Base-by-base conservation (phyloP, 2,797 vertebrate species). In the Artibeus jamaicensis region DNA sequence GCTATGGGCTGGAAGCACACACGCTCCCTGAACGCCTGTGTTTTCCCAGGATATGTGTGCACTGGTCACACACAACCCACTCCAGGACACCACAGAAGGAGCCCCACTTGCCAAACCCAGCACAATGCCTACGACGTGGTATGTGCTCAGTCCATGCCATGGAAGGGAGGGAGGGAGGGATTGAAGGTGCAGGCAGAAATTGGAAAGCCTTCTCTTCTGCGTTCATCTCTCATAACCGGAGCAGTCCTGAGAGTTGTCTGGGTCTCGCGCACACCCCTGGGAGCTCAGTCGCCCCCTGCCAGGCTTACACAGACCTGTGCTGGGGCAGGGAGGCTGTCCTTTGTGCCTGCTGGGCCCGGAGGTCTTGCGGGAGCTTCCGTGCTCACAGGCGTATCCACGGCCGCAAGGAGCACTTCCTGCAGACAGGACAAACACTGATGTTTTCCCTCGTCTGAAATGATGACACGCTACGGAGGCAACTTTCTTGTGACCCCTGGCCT, bases 281-380 rank as follows among this genome's bases (percentile, higher is more conserved):
- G n/a, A 10, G 5, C 16, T 46, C 26, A 24, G 8, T 9, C 22
- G 39, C 18, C 24, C 16, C 18, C n/a, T 12, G 15, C 7, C 34
- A 26, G 22, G 19, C 19, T 32, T 34, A 15, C 15, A 1, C 18
- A 0, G 32, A 2, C 67, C 12, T 37, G 11, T 26, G 2, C 7
- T 34, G 19, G 42, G 74, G 59, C 34, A 15, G 8, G 3, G 14
- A 37, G 15, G 19, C 8, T 34, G 1, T 16, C 32, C 4, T 22
- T 22, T 15, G 21, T 16, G 39, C 32, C 74, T 16, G 15, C 42
- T 84, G 26, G 57, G 59, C 59, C 59, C 3, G 2, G 57, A 0
- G 2, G 57, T 29, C 1, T 0, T 26, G 42, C 4, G n/a, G 9
- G 0, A 0, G 2, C 32, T 57, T 11, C 1, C 4, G 1, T 21